phyloP scores from a whole-genome alignment of 2,113 vertebrate species.

The Cairina moschata region DNA sequence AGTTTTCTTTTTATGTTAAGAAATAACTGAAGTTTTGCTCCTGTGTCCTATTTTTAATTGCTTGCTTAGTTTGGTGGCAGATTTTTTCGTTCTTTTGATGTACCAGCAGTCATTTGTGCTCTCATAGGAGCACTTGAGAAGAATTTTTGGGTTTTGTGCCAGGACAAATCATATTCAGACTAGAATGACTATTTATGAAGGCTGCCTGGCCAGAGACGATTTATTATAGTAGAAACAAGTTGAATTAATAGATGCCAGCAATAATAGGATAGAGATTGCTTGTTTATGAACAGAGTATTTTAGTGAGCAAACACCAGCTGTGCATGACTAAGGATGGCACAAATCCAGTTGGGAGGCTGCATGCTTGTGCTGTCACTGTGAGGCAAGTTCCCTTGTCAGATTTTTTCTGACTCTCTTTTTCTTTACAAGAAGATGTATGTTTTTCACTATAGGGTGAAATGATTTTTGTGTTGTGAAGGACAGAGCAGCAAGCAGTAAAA shows the following conservation, averaged over 20 bases:
- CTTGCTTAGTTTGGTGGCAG: slow-evolving; percentile 40
- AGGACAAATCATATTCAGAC: slow-evolving; percentile 44
- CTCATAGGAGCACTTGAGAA: slow-evolving; percentile 39
- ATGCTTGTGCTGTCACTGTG: slow-evolving; percentile 43
- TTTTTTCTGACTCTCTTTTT: slow-evolving; percentile 49
- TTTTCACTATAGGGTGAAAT: slow-evolving; percentile 15
- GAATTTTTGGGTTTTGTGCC: slow-evolving; percentile 47
- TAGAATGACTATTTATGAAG: slow-evolving; percentile 62
- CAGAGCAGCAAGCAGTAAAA: slow-evolving; percentile 9
- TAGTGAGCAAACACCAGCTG: slow-evolving; percentile 78
- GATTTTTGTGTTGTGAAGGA: background rate
- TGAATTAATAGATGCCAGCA: slow-evolving; percentile 72
- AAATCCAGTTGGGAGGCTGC: slow-evolving; percentile 65
- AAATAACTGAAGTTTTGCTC: slow-evolving; percentile 21
- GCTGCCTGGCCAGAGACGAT: slow-evolving; percentile 50
- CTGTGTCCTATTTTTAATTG: slow-evolving; percentile 39
- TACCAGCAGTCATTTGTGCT: slow-evolving; percentile 32
- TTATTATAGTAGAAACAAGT: slow-evolving; percentile 72
- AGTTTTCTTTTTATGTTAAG: slow-evolving; percentile 9
- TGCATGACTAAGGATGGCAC: slow-evolving; percentile 73
- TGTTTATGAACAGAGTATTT: slow-evolving; percentile 77
- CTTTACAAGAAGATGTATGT: slow-evolving; percentile 30
- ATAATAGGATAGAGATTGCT: slow-evolving; percentile 70
- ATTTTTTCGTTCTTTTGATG: slow-evolving; percentile 53
- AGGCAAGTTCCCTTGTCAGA: slow-evolving; percentile 49